These are phyloP conservation scores for Trinorchestia longiramus DNA, from an alignment of 1,140 invertebrate species.

Conservation along the genomic window DNA sequence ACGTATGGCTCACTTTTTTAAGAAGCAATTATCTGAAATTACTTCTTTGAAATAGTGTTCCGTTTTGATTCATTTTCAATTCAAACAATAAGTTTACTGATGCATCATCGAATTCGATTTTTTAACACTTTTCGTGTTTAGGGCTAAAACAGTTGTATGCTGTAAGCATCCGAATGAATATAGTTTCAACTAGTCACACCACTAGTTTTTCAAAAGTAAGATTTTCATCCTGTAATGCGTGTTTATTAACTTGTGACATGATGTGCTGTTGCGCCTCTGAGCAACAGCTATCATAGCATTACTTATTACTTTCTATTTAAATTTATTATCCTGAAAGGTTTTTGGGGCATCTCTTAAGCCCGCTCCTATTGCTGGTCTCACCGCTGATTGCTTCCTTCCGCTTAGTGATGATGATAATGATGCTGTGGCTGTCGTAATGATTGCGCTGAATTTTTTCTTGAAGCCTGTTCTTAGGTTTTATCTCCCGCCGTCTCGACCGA, in stretches of 20 bases:
- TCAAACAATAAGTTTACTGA: background rate
- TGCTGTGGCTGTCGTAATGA: conserved; percentile 20
- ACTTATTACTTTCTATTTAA: background rate
- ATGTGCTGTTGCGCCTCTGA: background rate
- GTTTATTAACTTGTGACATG: too few species aligned
- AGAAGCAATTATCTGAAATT: background rate
- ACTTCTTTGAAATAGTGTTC: background rate
- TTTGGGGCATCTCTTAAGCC: background rate
- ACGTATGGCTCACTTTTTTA: background rate
- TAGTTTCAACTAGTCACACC: background rate
- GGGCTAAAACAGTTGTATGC: background rate
- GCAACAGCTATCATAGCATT: background rate
- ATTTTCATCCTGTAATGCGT: background rate
- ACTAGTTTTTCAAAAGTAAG: background rate
- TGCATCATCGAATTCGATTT: background rate
- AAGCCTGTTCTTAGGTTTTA: background rate
- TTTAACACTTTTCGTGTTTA: too few species aligned
- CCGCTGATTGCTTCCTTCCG: conserved; percentile 11
- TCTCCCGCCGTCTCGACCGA: conserved; percentile 4
- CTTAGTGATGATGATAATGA: background rate
- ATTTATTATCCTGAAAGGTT: background rate
- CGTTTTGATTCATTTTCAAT: background rate
- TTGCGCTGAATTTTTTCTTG: background rate
- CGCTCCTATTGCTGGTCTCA: background rate
- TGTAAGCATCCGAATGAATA: background rate